phyloP scores from a whole-genome alignment of 1,140 invertebrate species.

The Temnothorax longispinosus region DNA sequence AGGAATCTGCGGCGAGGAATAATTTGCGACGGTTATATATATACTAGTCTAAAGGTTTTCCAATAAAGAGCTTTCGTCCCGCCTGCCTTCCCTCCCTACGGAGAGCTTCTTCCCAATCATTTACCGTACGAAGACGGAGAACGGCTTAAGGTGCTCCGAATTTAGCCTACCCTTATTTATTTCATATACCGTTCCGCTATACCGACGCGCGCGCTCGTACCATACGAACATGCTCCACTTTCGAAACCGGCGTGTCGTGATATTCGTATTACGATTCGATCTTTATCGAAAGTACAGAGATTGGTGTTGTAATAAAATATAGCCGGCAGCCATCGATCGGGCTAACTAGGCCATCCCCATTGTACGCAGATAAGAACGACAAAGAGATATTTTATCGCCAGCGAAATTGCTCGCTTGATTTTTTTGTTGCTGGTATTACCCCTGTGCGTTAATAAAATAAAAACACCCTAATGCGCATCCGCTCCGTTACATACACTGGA shows the following conservation, averaged over 20 bases:
- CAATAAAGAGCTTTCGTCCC: neutral
- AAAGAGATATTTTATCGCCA: conserved; percentile 24
- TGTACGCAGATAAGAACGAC: conserved; percentile 42
- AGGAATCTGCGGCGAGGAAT: conserved; percentile 3
- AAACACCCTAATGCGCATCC: neutral
- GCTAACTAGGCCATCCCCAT: conserved; percentile 62
- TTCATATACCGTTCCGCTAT: neutral
- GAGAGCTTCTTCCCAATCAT: conserved; percentile 26
- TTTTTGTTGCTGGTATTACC: neutral
- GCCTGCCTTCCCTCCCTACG: neutral
- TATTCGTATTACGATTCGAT: conserved; percentile 29
- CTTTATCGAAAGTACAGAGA: conserved; percentile 19
- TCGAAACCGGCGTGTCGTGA: neutral
- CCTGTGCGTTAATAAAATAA: neutral
- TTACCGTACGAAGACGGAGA: conserved; percentile 9
- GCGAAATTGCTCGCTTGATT: neutral
- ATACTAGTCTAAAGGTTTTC: conserved; percentile 32
- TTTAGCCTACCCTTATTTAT: conserved; percentile 47
- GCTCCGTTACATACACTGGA: neutral
- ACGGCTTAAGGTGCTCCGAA: neutral
- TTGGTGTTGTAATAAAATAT: conserved; percentile 36
- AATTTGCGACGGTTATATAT: conserved; percentile 36
- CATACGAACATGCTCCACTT: neutral
- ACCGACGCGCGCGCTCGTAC: neutral
- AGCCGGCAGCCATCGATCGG: conserved; percentile 63